Evolutionary conservation across 2,888 invertebrate genomes (phyloP).

Genomic region (Hedya salicella): DNA sequence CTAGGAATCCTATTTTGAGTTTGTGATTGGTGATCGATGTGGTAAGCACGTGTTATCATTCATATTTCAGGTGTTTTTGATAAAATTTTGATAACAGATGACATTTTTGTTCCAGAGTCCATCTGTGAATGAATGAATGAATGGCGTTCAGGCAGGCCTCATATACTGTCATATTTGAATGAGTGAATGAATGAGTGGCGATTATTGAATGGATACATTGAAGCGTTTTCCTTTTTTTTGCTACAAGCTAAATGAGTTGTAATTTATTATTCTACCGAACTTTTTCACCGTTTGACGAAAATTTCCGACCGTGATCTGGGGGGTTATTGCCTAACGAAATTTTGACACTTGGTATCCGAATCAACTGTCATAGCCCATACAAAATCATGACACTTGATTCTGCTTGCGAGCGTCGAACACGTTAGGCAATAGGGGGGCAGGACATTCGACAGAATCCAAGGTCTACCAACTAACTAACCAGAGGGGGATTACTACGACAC

Average conservation of each 20-base stretch:
- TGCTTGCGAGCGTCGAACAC: too few relatives aligned
- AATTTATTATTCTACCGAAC: too few relatives aligned
- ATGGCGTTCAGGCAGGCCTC: background rate
- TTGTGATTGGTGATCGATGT: constrained; percentile 51
- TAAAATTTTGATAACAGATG: constrained; percentile 66
- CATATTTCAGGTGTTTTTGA: constrained; percentile 73
- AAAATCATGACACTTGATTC: too few relatives aligned
- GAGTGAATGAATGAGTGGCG: constrained; percentile 1
- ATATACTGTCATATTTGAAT: background rate
- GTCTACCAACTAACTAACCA: too few relatives aligned
- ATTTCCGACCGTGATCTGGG: too few relatives aligned
- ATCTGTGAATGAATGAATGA: constrained; percentile 19
- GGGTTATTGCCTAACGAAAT: too few relatives aligned
- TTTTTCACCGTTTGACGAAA: too few relatives aligned
- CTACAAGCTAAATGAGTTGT: background rate
- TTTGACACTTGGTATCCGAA: too few relatives aligned
- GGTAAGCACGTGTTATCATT: constrained; percentile 71
- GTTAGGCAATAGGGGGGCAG: too few relatives aligned
- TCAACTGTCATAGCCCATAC: too few relatives aligned
- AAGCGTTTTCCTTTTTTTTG: constrained; percentile 1
- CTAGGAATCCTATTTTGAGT: constrained; percentile 57
- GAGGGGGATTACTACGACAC: too few relatives aligned
- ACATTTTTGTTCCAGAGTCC: constrained; percentile 44
- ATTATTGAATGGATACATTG: background rate
- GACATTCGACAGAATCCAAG: too few relatives aligned